Evolutionary conservation across 2,797 vertebrate genomes (phyloP), one percentile per base, ranked within the genome.

Genomic region (Sebastes minor): DNA sequence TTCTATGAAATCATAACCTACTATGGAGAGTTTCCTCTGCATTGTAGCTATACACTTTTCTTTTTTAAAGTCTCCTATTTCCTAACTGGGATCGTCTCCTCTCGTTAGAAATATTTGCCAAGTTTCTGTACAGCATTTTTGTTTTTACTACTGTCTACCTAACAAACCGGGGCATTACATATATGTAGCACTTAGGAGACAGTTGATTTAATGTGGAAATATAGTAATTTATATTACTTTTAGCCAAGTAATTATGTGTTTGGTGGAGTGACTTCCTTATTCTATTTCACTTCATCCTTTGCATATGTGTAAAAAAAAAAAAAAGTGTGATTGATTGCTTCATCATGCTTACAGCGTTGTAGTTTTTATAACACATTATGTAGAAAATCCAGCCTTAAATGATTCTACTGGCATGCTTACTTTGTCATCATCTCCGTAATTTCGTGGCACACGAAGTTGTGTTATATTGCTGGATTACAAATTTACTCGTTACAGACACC

Each of bases 371-470:
- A 61, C 13, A 69, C 1, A 11, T 74, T 53, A 72, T 71, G 28
- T 75, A 85, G 79, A 65, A 81, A 79, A 68, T 74, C 64, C 87
- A 88, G 91, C 90, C 92, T 93, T 92, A 91, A 92, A 83, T 63
- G 5, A 83, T 63, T 20, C 38, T 11, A 71, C 28, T 53, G 22
- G 27, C 66, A 33, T 42, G 13, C 49, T 78, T 70, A 57, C 28
- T 68, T 84, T 83, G 83, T 53, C 71, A 73, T 28, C 25, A 69
- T 80, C 32, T 72, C 13, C 10, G 46, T 56, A 18, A 42, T 73
- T 14, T n/a, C 22, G 49, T 67, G 25, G 73, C 38, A 49, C 53
- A 46, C 10, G 70, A 23, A 71, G 6, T 30, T 46, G 5, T 66
- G 56, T 71, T 74, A 27, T 25, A 20, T 59, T 69, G 25, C 74